phyloP scores from a whole-genome alignment of 92 coral and sea anemone species.

The Nematostella vectensis region DNA sequence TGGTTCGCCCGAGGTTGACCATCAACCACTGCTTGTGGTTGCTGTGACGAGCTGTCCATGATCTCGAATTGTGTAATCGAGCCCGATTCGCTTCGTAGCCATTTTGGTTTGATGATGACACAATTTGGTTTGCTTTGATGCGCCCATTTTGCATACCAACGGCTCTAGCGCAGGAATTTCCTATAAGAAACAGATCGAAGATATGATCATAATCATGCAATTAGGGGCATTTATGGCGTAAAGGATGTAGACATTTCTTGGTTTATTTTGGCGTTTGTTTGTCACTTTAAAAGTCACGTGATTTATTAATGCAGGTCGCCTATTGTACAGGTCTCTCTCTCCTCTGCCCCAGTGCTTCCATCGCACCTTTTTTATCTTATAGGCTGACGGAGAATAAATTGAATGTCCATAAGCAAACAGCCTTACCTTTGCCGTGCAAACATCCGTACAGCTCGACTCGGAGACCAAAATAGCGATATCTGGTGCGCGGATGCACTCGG shows the following conservation, averaged over 20 bases:
- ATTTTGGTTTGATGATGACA: conserved; percentile 55
- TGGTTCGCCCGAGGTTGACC: conserved; percentile 33
- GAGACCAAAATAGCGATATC: conserved; percentile 32
- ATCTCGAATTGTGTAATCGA: conserved; percentile 39
- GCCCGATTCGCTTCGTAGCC: conserved; percentile 32
- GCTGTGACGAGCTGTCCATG: conserved; percentile 52
- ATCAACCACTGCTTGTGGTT: conserved; percentile 72
- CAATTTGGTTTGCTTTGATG: conserved; percentile 44
- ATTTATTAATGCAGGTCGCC: no score
- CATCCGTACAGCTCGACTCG: conserved; percentile 39
- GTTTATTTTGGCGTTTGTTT: no score
- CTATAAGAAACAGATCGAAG: conserved; percentile 25
- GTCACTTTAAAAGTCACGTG: no score
- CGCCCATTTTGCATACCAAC: conserved; percentile 68
- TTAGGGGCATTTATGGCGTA: no score
- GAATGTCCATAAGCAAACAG: no score
- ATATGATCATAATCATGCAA: neutral
- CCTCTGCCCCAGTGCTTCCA: no score
- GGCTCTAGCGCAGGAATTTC: conserved; percentile 46
- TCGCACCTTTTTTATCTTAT: no score
- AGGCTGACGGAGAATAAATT: no score
- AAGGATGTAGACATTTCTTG: no score
- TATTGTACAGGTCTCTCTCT: no score
- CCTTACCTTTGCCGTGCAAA: no score
- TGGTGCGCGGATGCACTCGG: conserved; percentile 16